Evolutionary conservation across 2,888 invertebrate species (phyloP).

Genomic region (Caenorhabditis plicata): DNA sequence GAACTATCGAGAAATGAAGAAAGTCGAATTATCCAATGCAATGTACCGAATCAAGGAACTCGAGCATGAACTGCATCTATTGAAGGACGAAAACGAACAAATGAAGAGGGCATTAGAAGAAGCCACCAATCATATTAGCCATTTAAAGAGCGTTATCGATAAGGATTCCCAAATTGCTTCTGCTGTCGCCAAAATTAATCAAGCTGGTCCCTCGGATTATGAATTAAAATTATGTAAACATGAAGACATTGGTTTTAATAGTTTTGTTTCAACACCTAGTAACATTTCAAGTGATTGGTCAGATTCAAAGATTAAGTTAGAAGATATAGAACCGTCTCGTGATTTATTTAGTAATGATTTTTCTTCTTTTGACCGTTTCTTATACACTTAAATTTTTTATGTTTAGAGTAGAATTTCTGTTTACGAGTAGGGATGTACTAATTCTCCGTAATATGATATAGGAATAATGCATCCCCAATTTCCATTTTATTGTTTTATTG

Average conservation of each 20-base stretch:
- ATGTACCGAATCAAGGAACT: slow-evolving; percentile 21
- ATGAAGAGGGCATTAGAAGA: slow-evolving; percentile 13
- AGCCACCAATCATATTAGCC: slow-evolving; percentile 11
- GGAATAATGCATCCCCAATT: too few species aligned
- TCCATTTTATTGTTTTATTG: too few species aligned
- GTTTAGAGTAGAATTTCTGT: too few species aligned
- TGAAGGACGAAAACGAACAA: slow-evolving; percentile 14
- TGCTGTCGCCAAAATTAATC: slow-evolving; percentile 31
- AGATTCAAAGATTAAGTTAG: slow-evolving; percentile 7
- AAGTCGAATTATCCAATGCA: slow-evolving; percentile 26
- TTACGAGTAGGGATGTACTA: too few species aligned
- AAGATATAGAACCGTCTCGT: background rate
- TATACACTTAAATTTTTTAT: slow-evolving; percentile 6
- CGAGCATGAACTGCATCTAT: slow-evolving; percentile 20
- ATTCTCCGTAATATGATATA: too few species aligned
- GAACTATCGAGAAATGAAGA: slow-evolving; percentile 52
- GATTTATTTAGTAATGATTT: slow-evolving; percentile 28
- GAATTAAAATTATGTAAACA: slow-evolving; percentile 23
- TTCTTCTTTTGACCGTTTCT: slow-evolving; percentile 12
- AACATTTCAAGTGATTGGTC: too few species aligned
- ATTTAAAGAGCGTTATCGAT: slow-evolving; percentile 23
- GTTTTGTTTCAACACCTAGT: too few species aligned
- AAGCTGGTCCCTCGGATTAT: background rate
- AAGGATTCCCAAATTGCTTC: slow-evolving; percentile 32
- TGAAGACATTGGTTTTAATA: too few species aligned